A percentile compares a stretch with the other conserved stretches of the same genome.
Evolutionary conservation across 1,140 invertebrate genomes (phyloP).

Genomic region (Triops longicaudatus): DNA sequence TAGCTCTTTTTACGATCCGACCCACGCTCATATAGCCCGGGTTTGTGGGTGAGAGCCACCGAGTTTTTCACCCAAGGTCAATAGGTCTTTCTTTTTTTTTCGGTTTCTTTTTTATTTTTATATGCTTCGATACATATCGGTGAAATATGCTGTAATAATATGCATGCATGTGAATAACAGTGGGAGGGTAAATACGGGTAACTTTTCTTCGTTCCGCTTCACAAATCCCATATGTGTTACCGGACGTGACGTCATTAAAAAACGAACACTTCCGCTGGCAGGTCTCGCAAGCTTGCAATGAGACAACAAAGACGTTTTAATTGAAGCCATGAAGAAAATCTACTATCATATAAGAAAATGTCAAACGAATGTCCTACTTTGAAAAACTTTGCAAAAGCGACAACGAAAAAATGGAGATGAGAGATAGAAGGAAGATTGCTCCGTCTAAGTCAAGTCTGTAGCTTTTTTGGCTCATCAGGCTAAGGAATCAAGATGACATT

Average conservation of each 20-base stretch:
- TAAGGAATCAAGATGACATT: background rate
- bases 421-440: background rate
- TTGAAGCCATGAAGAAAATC: background rate
- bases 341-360: background rate
- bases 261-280: background rate
- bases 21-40: background rate
- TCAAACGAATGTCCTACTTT: background rate
- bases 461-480: background rate
- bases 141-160: background rate
- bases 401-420: background rate
- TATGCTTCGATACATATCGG: background rate
- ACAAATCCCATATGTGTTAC: slow-evolving; percentile 15
- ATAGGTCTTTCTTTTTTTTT: background rate
- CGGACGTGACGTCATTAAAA: slow-evolving; percentile 14
- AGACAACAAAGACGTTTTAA: slow-evolving; percentile 10
- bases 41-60: background rate
- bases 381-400: background rate
- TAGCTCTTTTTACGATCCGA: background rate
- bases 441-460: background rate
- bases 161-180: background rate
- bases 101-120: background rate
- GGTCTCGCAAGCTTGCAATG: background rate
- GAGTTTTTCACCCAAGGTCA: background rate
- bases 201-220: slow-evolving; percentile 1
- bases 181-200: slow-evolving; percentile 10